phyloP scores from a whole-genome alignment of 2,113 vertebrate species.

The Xenus cinereus region DNA sequence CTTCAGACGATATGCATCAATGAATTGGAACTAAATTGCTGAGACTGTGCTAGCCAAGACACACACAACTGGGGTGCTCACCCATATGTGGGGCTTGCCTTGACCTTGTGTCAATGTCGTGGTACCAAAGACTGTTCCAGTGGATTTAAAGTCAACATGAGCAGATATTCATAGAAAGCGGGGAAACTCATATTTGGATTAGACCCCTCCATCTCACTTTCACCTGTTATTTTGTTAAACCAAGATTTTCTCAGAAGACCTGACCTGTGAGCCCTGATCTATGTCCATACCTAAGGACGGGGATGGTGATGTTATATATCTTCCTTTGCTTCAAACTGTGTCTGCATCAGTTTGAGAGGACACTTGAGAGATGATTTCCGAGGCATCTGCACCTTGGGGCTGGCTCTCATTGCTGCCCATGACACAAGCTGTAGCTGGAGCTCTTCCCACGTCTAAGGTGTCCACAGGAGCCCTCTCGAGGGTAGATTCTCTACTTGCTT shows the following conservation, averaged over 20 bases:
- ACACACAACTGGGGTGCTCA: background rate
- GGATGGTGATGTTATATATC: background rate
- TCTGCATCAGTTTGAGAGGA: background rate
- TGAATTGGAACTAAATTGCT: background rate
- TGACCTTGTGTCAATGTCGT: rapidly evolving
- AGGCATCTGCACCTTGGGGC: background rate
- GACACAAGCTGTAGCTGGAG: background rate
- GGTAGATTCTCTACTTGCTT: background rate
- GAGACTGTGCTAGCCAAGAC: background rate
- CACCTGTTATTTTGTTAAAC: background rate
- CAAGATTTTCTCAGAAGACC: background rate
- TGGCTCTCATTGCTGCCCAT: background rate
- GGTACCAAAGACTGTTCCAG: background rate
- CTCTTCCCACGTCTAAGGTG: background rate
- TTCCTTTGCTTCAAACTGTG: background rate
- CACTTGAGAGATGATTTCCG: background rate
- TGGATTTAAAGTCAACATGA: background rate
- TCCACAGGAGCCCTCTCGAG: background rate
- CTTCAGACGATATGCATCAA: background rate
- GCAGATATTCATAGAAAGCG: background rate
- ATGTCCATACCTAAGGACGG: background rate
- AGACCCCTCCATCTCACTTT: background rate
- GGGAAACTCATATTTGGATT: background rate
- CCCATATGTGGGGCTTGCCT: rapidly evolving
- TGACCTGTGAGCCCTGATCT: rapidly evolving